phyloP scores from a whole-genome alignment of 2,797 vertebrate species.

The Scleropages formosus region DNA sequence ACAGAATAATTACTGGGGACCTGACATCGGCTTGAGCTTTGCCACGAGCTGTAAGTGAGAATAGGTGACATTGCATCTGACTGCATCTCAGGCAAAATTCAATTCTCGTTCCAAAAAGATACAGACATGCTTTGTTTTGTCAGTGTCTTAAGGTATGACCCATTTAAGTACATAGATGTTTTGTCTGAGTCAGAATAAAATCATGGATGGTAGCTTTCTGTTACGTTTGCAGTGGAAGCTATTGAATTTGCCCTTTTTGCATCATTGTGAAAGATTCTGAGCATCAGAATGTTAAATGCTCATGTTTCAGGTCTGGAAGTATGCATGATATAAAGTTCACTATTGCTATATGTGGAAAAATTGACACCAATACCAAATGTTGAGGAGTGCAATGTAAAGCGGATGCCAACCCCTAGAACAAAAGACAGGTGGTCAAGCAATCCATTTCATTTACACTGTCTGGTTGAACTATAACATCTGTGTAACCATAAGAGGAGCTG shows the following conservation, averaged over 20 bases:
- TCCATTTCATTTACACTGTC: no score
- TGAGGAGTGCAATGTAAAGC: no score
- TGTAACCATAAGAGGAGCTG: no score
- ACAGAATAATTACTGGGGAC: constrained; percentile 3
- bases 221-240: background rate
- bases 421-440: no score
- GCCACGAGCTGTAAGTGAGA: no score
- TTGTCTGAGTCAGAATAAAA: background rate
- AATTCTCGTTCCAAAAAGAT: constrained; percentile 6
- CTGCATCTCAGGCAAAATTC: constrained; percentile 16
- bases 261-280: no score
- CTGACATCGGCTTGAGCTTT: background rate
- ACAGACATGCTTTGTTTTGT: background rate
- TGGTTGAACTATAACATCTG: no score
- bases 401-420: no score
- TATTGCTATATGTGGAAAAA: no score
- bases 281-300: background rate
- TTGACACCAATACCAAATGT: no score
- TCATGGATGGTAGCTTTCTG: background rate
- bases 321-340: no score
- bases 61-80: constrained; percentile 6
- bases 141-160: constrained; percentile 2
- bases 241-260: background rate
- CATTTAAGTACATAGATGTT: constrained; percentile 9
- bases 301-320: no score